phyloP scores from a whole-genome alignment of 2,113 vertebrate genomes.

The Xiphophorus hellerii region DNA sequence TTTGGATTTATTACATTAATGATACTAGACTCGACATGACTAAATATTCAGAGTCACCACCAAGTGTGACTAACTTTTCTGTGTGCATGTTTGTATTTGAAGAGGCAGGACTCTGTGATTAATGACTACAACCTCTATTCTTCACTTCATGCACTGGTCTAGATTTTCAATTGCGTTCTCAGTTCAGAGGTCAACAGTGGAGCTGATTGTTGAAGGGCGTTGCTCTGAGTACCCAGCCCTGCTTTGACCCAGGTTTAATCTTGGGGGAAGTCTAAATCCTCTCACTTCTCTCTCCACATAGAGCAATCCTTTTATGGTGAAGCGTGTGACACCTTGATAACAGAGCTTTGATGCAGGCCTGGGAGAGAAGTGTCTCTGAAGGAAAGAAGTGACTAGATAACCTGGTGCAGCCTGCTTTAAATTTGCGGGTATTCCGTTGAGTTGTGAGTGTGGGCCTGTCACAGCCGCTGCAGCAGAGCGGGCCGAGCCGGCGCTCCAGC shows the following conservation, averaged over 20 bases:
- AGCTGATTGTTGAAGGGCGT: conserved; percentile 52
- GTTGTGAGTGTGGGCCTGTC: conserved; percentile 4
- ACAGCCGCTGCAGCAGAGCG: conserved; percentile 1
- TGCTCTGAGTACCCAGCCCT: conserved; percentile 45
- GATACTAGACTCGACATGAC: conserved; percentile 17
- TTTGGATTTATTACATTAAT: conserved; percentile 28
- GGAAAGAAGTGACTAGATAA: conserved; percentile 50
- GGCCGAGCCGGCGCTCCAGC: conserved; percentile 1
- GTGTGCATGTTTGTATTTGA: conserved; percentile 24
- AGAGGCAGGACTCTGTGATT: conserved; percentile 66
- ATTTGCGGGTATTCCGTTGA: conserved; percentile 25
- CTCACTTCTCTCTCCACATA: conserved; percentile 15
- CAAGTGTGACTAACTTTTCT: conserved; percentile 26
- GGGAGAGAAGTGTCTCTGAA: conserved; percentile 46
- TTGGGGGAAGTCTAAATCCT: conserved; percentile 13
- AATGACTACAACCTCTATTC: conserved; percentile 68
- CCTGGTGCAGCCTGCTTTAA: conserved; percentile 41
- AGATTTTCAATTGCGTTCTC: conserved; percentile 70
- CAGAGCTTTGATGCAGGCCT: conserved; percentile 52
- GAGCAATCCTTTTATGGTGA: conserved; percentile 47
- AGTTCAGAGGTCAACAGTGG: conserved; percentile 72
- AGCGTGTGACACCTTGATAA: conserved; percentile 53
- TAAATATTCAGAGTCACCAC: not conserved
- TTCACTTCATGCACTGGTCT: conserved; percentile 51
- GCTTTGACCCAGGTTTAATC: conserved; percentile 53